Conservation (phyloP, 2,888 invertebrate species). For the Ochlodes sylvanus region DNA sequence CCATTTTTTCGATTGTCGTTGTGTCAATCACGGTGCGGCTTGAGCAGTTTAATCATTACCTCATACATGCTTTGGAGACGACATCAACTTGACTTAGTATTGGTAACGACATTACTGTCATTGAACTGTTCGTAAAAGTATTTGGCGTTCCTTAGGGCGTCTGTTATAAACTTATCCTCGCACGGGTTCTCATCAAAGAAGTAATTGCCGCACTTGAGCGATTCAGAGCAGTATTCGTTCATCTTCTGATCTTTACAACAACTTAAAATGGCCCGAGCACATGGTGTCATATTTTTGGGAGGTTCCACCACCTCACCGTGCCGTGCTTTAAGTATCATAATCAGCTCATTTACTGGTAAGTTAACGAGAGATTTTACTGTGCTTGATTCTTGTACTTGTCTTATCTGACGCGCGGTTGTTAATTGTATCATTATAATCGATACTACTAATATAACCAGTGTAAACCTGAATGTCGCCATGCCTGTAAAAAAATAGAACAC, state of each 20-base stretch:
- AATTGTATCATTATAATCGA: slow-evolving; percentile 48
- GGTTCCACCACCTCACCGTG: slow-evolving; percentile 50
- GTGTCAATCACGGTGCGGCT: no score
- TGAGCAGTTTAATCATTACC: slow-evolving; percentile 1
- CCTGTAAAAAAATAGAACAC: slow-evolving; percentile 53
- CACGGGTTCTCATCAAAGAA: slow-evolving; percentile 92
- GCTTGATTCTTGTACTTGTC: slow-evolving; percentile 45
- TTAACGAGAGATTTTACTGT: slow-evolving; percentile 63
- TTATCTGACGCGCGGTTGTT: slow-evolving; percentile 54
- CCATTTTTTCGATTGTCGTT: no score
- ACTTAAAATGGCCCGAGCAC: slow-evolving; percentile 90
- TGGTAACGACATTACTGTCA: slow-evolving; percentile 27
- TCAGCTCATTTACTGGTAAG: slow-evolving; percentile 63
- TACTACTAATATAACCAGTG: slow-evolving; percentile 44
- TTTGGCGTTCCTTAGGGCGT: slow-evolving; percentile 82
- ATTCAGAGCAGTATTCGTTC: slow-evolving; percentile 88
- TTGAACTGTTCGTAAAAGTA: slow-evolving; percentile 67
- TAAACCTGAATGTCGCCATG: slow-evolving; percentile 49
- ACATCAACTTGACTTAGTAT: background rate
- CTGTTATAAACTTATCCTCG: slow-evolving; percentile 83
- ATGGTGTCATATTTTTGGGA: slow-evolving; percentile 80
- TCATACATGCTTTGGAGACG: slow-evolving; percentile 1
- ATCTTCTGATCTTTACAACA: slow-evolving; percentile 87
- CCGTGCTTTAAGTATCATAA: slow-evolving; percentile 60
- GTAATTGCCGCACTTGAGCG: slow-evolving; percentile 88